These are phyloP conservation scores for Stichopus horrens DNA, from an alignment of 53 echinoderm and acorn worm species.

Conservation along the genomic window DNA sequence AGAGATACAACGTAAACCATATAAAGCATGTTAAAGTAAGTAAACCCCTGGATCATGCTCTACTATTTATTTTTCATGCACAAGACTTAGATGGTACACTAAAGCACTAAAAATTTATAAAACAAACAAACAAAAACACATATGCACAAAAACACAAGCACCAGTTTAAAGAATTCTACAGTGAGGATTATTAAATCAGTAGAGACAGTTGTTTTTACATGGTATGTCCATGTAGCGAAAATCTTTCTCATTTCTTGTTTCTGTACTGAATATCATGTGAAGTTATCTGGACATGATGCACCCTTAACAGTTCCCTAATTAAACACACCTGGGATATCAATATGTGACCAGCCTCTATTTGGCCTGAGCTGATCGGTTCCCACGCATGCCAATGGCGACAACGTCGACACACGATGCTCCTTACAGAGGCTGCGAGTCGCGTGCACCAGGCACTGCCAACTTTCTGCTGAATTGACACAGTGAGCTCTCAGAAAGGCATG, in stretches of 20 bases:
- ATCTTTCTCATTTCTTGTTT: neutral
- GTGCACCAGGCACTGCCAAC: slow-evolving; percentile 66
- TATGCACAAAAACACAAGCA: too few relatives aligned
- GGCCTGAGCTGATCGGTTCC: slow-evolving; percentile 71
- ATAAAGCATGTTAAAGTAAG: too few relatives aligned
- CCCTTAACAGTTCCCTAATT: neutral
- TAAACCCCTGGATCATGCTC: too few relatives aligned
- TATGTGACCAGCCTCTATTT: slow-evolving; percentile 85
- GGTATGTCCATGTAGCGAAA: neutral
- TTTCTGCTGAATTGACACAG: slow-evolving; percentile 58
- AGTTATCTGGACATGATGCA: too few relatives aligned
- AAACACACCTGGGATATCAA: slow-evolving; percentile 84
- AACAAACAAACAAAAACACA: too few relatives aligned
- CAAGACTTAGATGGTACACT: too few relatives aligned
- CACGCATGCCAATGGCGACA: slow-evolving; percentile 54
- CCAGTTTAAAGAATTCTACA: too few relatives aligned
- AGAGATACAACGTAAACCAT: too few relatives aligned
- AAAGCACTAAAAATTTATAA: too few relatives aligned
- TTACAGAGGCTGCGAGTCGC: slow-evolving; percentile 60
- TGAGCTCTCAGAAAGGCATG: slow-evolving; percentile 58
- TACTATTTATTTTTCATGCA: too few relatives aligned
- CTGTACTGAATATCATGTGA: too few relatives aligned
- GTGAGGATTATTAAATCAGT: too few relatives aligned
- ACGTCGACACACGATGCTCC: slow-evolving; percentile 14
- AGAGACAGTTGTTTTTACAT: neutral